Base-by-base conservation (phyloP, 2,797 vertebrate species). In the Esox masquinongy region DNA sequence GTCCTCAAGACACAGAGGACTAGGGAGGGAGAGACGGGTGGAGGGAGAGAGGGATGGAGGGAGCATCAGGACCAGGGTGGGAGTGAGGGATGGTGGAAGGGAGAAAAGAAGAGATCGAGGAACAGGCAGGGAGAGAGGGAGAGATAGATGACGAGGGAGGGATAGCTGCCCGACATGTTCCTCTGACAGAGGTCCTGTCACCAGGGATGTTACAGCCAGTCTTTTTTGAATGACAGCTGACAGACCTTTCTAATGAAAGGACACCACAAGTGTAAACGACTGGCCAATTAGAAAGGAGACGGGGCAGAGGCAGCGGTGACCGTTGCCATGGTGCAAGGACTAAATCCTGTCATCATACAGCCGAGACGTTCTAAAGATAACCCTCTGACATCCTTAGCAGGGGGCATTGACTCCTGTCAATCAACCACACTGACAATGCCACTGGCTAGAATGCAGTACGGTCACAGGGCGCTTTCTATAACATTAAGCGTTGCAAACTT, bases 321-420 rank as follows among this genome's bases (percentile, higher is more conserved):
- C 36, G 89, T 90, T 92, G 88, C 90, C 74, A 87, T 86, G 80
- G 85, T 66, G 83, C 85, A 77, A 78, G 49, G 34, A 72, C 84
- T 78, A 74, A 79, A 83, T 82, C 84, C 79, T 80, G 74, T 84
- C 83, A 86, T 36, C 8, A 68, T 79, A 80, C 74, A 83, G 77
- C 8, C 47, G 74, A 79, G 64, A 53, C 72, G 77, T 73, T 82
- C 79, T 80, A 83, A 84, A 88, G 87, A 88, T 84, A 88, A 83
- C 82, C 72, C 73, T 77, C n/a, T 70, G 82, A 82, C 76, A 77
- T 56, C 68, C 68, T 36, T 22, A 59, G 29, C 68, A 17, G 26
- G 26, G 36, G 49, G 31, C 64, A 67, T 8, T 19, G 26, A 29
- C 64, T 29, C 17, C 31, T 67, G 64, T 67, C 31, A 16, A 17